Conservation (phyloP, 2,888 invertebrate species). For the Acanthosepion esculentum region DNA sequence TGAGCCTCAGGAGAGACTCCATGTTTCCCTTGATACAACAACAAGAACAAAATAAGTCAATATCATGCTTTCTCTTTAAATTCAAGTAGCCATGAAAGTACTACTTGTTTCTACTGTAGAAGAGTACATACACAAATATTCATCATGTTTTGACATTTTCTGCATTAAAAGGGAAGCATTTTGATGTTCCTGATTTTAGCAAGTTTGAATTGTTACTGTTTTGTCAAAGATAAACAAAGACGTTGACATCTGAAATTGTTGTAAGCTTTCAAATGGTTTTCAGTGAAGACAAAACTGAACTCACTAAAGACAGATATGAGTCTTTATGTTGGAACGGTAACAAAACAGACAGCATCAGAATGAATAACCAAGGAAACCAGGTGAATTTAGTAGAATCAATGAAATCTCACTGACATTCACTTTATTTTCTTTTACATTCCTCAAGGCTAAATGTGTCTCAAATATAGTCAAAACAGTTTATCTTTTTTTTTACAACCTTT, state of each 20-base stretch:
- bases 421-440: background rate
- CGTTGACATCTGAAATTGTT: background rate
- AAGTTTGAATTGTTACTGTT: background rate
- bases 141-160: slow-evolving; percentile 33
- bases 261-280: background rate
- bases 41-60: background rate
- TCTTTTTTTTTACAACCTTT: background rate
- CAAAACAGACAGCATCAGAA: background rate
- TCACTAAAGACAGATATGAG: background rate
- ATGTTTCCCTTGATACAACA: background rate
- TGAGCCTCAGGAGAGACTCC: background rate
- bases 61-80: background rate
- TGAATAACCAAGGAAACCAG: slow-evolving; percentile 13
- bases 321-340: background rate
- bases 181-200: background rate
- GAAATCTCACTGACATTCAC: background rate
- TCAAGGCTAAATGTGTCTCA: background rate
- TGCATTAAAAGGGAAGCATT: background rate
- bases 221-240: background rate
- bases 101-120: background rate
- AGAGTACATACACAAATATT: slow-evolving; percentile 11
- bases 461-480: background rate
- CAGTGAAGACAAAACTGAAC: background rate
- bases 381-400: background rate
- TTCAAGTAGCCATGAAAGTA: background rate